Evolutionary conservation across 1,140 invertebrate genomes (phyloP).

Genomic region (Nylanderia fulva): DNA sequence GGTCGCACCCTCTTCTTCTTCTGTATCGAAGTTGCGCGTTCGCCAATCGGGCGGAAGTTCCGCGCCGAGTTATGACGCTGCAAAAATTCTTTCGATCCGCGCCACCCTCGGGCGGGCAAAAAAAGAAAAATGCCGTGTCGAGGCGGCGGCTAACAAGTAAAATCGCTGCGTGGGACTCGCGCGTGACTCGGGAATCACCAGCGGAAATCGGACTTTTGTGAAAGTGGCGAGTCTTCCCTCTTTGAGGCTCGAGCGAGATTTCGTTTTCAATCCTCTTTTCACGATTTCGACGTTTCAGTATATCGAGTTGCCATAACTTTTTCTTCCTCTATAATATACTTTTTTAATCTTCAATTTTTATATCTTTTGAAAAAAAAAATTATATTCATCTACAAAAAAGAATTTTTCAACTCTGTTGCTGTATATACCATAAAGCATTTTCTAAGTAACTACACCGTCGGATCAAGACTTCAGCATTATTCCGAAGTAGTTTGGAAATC

Average conservation of each 20-base stretch:
- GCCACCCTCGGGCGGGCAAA: conserved; percentile 28
- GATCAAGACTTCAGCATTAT: conserved; percentile 19
- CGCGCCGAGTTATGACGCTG: conserved; percentile 51
- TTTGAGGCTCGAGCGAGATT: neutral
- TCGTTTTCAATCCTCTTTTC: neutral
- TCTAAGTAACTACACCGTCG: conserved; percentile 19
- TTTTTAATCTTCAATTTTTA: neutral
- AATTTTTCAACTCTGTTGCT: conserved; percentile 23
- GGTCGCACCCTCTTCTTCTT: conserved; percentile 43
- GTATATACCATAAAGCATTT: conserved; percentile 45
- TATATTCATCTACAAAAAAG: neutral
- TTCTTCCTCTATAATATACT: neutral
- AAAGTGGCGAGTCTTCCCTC: neutral
- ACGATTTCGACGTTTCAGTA: neutral
- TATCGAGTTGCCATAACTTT: neutral
- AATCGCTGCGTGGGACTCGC: conserved; percentile 22
- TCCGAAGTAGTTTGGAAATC: conserved; percentile 49
- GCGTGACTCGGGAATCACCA: conserved; percentile 15
- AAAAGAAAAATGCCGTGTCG: conserved; percentile 7
- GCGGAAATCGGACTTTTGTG: neutral
- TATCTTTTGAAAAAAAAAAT: conserved; percentile 3
- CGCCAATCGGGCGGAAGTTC: neutral
- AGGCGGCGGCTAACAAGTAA: conserved; percentile 31
- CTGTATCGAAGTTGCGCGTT: conserved; percentile 22
- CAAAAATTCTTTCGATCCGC: conserved; percentile 52